Evolutionary conservation across 2,888 invertebrate genomes (phyloP).

Genomic region (Allygus modestus): DNA sequence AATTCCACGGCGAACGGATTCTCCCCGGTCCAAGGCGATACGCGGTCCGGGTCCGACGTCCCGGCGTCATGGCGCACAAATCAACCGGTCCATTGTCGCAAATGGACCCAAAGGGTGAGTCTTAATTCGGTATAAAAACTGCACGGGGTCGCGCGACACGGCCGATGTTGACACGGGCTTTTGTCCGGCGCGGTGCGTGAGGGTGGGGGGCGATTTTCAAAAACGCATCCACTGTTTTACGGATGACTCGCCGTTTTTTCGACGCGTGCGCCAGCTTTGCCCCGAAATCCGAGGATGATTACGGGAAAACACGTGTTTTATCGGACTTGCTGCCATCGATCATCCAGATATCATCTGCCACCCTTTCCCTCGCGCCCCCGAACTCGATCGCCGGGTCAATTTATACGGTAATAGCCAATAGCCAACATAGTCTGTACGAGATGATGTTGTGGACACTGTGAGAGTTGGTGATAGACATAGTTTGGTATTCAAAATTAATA

Average conservation of each 20-base stretch:
- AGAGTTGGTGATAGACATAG: too few species aligned
- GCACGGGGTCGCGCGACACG: slow-evolving; percentile 19
- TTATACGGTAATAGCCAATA: slow-evolving; percentile 32
- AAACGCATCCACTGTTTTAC: slow-evolving; percentile 22
- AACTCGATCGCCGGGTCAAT: too few species aligned
- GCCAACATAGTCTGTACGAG: too few species aligned
- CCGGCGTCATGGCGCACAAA: slow-evolving; percentile 29
- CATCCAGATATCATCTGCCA: slow-evolving; percentile 37
- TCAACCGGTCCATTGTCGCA: slow-evolving; percentile 12
- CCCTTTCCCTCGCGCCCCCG: slow-evolving; percentile 17
- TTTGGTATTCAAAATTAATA: too few species aligned
- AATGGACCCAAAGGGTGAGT: slow-evolving; percentile 46
- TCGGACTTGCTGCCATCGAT: slow-evolving; percentile 25
- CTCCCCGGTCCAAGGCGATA: too few species aligned
- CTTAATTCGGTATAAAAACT: slow-evolving; percentile 48
- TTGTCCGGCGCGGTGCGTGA: slow-evolving; percentile 49
- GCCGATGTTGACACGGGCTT: slow-evolving; percentile 41
- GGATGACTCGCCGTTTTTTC: slow-evolving; percentile 52
- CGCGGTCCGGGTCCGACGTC: too few species aligned
- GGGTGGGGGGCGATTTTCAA: slow-evolving; percentile 25
- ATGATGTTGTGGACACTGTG: too few species aligned
- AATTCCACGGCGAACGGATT: background rate
- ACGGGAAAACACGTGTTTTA: slow-evolving; percentile 56
- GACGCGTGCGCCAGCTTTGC: slow-evolving; percentile 29
- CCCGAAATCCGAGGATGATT: slow-evolving; percentile 38